Conservation (phyloP, 1,140 invertebrate species). For the Cyclina sinensis region DNA sequence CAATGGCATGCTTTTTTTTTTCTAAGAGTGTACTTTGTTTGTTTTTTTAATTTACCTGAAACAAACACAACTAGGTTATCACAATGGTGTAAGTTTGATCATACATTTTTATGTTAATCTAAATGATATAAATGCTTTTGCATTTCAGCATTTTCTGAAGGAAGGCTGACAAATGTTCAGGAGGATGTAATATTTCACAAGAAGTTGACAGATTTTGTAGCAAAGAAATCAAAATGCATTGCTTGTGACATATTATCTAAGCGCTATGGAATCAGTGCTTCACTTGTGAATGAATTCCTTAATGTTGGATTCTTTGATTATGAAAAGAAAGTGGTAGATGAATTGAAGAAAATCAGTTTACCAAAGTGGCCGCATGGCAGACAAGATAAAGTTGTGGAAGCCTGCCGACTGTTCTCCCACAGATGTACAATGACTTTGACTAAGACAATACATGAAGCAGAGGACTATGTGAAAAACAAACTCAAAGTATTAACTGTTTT, state of each 20-base stretch:
- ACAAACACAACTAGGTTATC: too few relatives aligned
- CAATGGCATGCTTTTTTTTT: too few relatives aligned
- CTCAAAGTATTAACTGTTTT: not conserved
- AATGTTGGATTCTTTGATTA: slow-evolving; percentile 23
- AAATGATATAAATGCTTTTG: not conserved
- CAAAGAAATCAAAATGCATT: slow-evolving; percentile 8
- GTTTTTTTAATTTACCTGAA: too few relatives aligned
- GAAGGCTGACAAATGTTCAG: not conserved
- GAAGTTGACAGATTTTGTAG: not conserved
- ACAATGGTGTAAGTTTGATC: not conserved
- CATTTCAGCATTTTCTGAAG: not conserved
- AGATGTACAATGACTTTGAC: not conserved
- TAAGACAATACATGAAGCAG: not conserved
- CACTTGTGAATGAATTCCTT: not conserved
- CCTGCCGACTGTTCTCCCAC: not conserved
- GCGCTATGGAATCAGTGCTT: not conserved
- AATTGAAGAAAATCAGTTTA: not conserved
- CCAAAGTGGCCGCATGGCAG: not conserved
- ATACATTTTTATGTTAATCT: not conserved
- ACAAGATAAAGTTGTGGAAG: not conserved
- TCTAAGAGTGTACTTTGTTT: too few relatives aligned
- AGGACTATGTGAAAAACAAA: slow-evolving; percentile 16
- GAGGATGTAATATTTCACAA: slow-evolving; percentile 4
- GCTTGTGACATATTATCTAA: not conserved
- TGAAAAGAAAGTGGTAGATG: not conserved